Conservation (phyloP, 1,140 invertebrate genomes). For the Euwallacea similis region DNA sequence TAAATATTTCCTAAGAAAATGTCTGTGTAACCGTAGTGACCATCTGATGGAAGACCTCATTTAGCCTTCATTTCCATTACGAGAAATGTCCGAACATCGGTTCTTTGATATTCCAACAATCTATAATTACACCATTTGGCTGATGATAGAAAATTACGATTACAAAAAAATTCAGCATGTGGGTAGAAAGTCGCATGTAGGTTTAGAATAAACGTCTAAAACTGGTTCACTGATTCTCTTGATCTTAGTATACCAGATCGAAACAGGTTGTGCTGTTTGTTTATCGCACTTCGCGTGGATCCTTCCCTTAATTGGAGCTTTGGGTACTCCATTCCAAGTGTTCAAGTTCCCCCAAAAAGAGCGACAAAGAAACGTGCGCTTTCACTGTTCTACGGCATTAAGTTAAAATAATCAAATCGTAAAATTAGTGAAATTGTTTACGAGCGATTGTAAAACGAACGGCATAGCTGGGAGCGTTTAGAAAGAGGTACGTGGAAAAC, state of each 20-base stretch:
- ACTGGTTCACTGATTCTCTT: constrained; percentile 34
- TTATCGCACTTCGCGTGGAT: background rate
- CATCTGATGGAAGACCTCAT: too few species aligned
- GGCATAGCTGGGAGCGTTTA: background rate
- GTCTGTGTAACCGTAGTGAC: too few species aligned
- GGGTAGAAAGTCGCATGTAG: constrained; percentile 35
- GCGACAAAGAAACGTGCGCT: background rate
- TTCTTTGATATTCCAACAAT: too few species aligned
- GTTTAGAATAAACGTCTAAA: constrained; percentile 28
- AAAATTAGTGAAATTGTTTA: constrained; percentile 12
- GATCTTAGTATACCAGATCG: constrained; percentile 8
- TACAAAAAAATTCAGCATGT: constrained; percentile 23
- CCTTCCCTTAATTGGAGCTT: constrained; percentile 1
- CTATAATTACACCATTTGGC: background rate
- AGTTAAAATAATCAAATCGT: background rate
- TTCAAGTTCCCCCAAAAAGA: background rate
- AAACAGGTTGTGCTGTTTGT: background rate
- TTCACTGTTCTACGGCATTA: background rate
- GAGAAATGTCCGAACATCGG: too few species aligned
- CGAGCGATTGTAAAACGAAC: too few species aligned
- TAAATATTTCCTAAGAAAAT: too few species aligned
- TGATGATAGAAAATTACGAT: background rate
- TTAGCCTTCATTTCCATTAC: too few species aligned
- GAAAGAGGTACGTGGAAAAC: background rate
- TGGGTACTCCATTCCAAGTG: background rate